These are phyloP conservation scores for Streptopelia turtur DNA, from an alignment of 2,797 vertebrate species.

Conservation along the genomic window DNA sequence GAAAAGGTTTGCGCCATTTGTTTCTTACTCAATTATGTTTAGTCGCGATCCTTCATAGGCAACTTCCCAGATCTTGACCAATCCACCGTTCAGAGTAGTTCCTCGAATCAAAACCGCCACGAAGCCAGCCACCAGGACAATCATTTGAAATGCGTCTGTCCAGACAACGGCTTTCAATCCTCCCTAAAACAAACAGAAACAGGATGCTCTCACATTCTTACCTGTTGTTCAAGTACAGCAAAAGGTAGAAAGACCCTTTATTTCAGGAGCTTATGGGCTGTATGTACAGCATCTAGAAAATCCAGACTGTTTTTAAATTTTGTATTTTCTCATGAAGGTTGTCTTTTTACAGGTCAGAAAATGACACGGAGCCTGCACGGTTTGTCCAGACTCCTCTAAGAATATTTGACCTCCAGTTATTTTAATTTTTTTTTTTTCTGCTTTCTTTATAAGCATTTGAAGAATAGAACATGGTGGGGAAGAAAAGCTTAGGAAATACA, in stretches of 20 bases:
- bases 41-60: slow-evolving; percentile 80
- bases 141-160: slow-evolving; percentile 90
- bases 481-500: background rate
- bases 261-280: background rate
- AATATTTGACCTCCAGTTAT: background rate
- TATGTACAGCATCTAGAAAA: background rate
- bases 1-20: background rate
- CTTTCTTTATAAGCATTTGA: background rate
- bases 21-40: slow-evolving; percentile 81
- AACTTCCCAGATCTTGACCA: slow-evolving; percentile 76
- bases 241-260: background rate
- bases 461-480: background rate
- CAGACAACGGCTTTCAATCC: slow-evolving; percentile 88
- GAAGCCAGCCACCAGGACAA: slow-evolving; percentile 86
- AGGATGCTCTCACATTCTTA: background rate
- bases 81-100: slow-evolving; percentile 73
- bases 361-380: background rate
- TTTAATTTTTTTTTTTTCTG: background rate
- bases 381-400: background rate
- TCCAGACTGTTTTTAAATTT: background rate
- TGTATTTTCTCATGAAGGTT: background rate
- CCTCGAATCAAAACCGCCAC: slow-evolving; percentile 82
- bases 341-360: background rate
- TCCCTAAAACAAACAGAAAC: slow-evolving; percentile 74
- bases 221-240: background rate